Conservation (phyloP, 2,113 vertebrate genomes). For the Colaptes auratus region DNA sequence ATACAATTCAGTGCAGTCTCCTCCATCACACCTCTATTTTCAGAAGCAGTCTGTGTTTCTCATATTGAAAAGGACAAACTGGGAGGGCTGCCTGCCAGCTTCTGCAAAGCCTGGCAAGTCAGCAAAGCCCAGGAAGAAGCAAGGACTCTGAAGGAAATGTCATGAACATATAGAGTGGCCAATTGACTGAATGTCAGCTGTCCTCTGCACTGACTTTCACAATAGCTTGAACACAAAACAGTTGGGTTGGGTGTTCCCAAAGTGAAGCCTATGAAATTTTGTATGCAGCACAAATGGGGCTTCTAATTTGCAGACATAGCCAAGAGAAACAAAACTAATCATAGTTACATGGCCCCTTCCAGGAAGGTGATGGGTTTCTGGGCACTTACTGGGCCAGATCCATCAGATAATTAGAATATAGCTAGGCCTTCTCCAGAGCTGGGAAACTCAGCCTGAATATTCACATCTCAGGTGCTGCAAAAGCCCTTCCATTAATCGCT, state of each 20-base stretch:
- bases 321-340: background rate
- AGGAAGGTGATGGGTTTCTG: background rate
- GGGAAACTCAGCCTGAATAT: background rate
- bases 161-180: background rate
- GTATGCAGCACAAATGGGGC: background rate
- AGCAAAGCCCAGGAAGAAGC: background rate
- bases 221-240: background rate
- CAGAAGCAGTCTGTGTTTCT: background rate
- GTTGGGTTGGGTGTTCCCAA: background rate
- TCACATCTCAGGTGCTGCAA: background rate
- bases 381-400: background rate
- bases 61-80: background rate
- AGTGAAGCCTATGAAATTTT: background rate
- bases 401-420: background rate
- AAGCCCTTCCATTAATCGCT: background rate
- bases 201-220: background rate
- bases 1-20: background rate
- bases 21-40: background rate
- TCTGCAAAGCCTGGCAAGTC: background rate
- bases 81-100: background rate
- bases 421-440: background rate
- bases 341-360: background rate
- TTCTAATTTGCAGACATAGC: background rate
- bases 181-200: background rate
- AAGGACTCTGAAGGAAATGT: background rate